phyloP scores from a whole-genome alignment of 2,797 vertebrate species.

The Sarcoramphus papa region DNA sequence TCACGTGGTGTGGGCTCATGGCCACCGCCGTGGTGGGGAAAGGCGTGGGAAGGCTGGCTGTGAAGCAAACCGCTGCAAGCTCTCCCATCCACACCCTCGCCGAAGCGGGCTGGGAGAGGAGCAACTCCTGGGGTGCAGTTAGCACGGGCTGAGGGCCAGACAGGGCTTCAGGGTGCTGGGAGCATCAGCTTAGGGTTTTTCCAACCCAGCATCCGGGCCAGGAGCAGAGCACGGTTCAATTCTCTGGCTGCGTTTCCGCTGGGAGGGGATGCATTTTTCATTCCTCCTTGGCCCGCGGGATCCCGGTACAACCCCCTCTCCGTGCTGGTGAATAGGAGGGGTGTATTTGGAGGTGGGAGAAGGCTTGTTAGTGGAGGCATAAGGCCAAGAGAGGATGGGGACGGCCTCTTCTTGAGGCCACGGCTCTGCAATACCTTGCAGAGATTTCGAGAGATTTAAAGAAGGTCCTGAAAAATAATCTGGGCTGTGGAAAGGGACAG shows the following conservation, averaged over 20 bases:
- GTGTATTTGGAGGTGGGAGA: background rate
- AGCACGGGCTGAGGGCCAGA: background rate
- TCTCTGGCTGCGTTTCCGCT: background rate
- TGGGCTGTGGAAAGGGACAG: background rate
- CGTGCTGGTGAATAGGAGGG: background rate
- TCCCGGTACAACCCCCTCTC: background rate
- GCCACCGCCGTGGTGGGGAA: background rate
- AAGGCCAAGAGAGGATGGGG: background rate
- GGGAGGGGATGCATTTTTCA: background rate
- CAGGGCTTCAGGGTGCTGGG: background rate
- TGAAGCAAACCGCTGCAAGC: background rate
- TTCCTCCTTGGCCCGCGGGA: background rate
- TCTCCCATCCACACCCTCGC: background rate
- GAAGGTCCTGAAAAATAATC: background rate
- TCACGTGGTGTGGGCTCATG: background rate
- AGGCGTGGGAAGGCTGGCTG: background rate
- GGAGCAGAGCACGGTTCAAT: background rate
- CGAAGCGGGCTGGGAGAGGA: background rate
- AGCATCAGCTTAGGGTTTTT: background rate
- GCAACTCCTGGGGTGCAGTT: background rate
- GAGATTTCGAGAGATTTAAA: background rate
- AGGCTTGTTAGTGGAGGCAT: background rate
- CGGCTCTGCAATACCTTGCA: background rate
- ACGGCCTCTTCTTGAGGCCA: background rate
- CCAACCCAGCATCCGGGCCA: fast-evolving